These are phyloP conservation scores for Actinopyga echinites DNA, from an alignment of 53 echinoderm and acorn worm species.

Conservation along the genomic window DNA sequence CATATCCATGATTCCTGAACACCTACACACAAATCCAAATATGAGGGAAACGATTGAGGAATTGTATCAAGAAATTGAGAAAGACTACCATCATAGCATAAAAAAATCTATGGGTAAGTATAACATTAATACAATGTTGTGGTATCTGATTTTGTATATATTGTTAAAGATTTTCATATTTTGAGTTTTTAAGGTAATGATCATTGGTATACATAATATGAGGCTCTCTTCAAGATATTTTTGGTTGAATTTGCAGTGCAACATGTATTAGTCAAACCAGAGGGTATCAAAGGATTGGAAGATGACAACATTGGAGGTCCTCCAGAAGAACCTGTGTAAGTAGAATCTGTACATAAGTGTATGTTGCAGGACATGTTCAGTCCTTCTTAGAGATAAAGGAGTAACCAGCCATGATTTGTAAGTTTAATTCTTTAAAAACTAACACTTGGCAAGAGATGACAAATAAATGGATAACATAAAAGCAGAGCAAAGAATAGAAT, in stretches of 20 bases:
- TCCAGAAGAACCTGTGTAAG: slow-evolving; percentile 94
- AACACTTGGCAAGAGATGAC: too few relatives aligned
- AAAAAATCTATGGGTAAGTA: slow-evolving; percentile 92
- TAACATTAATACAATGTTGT: neutral
- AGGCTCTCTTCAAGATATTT: neutral
- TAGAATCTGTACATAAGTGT: neutral
- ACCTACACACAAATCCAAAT: slow-evolving; percentile 55
- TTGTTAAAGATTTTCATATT: too few relatives aligned
- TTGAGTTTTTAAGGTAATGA: too few relatives aligned
- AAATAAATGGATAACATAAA: too few relatives aligned
- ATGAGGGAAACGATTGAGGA: slow-evolving; percentile 80
- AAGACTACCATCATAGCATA: slow-evolving; percentile 81
- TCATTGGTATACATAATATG: too few relatives aligned
- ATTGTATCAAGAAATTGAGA: slow-evolving; percentile 76
- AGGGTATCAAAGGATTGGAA: slow-evolving; percentile 81
- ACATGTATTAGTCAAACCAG: slow-evolving; percentile 94
- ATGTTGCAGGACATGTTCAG: neutral
- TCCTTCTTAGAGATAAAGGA: neutral
- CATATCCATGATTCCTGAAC: slow-evolving; percentile 64
- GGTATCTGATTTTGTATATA: too few relatives aligned
- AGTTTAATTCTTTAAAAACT: too few relatives aligned
- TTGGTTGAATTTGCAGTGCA: slow-evolving; percentile 60
- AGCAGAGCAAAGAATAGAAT: too few relatives aligned
- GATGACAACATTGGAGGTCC: slow-evolving; percentile 75
- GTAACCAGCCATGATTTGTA: neutral